Evolutionary conservation across 2,797 vertebrate genomes (phyloP), one percentile per base, ranked within the genome.

Genomic region (Chanos chanos): DNA sequence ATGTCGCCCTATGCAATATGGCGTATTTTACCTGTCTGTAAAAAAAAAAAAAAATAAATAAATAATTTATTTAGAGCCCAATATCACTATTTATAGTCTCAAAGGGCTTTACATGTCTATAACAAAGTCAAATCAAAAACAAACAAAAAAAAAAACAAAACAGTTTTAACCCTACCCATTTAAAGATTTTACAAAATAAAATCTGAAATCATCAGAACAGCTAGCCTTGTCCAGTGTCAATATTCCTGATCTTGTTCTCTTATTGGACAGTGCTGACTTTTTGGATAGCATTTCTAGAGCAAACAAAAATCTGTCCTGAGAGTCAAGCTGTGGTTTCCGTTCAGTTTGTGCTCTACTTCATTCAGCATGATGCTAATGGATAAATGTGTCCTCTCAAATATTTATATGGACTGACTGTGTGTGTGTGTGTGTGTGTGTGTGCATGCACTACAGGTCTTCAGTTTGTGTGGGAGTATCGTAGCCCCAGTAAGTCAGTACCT

Each of bases 381-480:
- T 4, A 12, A 9, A 8, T 1, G 8, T 7, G 13, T 50, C 12
- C 16, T 28, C n/a, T 43, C 10, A 30, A 7, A 3, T 25, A 13
- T 19, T 52, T 16, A 28, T 27, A 6, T 5, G 15, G 36, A 34
- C 33, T 21, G 27, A 24, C 33, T 52, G 12, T 47, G 27, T 30
- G 8, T 10, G 4, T 50, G 19, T 52, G n/a, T 45, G 10, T 37
- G 3, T 75, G 58, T 74, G 33, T 62, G 10, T 75, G n/a, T n/a
- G n/a, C n/a, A n/a, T n/a, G n/a, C n/a, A n/a, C n/a, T n/a, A n/a
- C n/a, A 92, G 90, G 90, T 53, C 86, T 92, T 47, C 85, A 90
- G 63, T 91, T 85, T 76, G 81, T 91, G 34, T 90, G 89, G 88
- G 89, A 92, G 75, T 92, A 87, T 69, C 88, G 89, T 57, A 92